A percentile compares a stretch with the other conserved stretches of the same genome.
phyloP scores from a whole-genome alignment of 2,888 invertebrate genomes.

The Dryocosmus kuriphilus region DNA sequence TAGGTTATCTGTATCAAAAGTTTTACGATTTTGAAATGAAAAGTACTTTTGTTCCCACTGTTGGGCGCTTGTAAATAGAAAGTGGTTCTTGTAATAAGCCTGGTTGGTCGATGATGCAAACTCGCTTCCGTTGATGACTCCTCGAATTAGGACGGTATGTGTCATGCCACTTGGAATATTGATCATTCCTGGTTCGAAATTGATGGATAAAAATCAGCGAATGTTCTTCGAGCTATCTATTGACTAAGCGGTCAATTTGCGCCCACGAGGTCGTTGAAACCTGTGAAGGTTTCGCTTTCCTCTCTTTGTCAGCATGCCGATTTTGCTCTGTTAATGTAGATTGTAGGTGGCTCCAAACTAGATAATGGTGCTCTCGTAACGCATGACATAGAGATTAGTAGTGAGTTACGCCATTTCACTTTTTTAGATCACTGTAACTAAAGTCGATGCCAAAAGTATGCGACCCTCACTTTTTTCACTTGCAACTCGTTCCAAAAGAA shows the following conservation, averaged over 20 bases:
- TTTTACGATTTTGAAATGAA: too few relatives aligned
- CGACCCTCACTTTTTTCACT: too few relatives aligned
- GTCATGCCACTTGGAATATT: neutral
- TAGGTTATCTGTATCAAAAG: too few relatives aligned
- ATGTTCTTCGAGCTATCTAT: constrained; percentile 8
- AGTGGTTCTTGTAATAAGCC: constrained; percentile 18
- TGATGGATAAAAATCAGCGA: constrained; percentile 59
- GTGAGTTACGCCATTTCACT: too few relatives aligned
- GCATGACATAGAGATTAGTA: too few relatives aligned
- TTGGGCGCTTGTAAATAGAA: constrained; percentile 17
- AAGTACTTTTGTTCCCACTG: too few relatives aligned
- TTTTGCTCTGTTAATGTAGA: constrained; percentile 49
- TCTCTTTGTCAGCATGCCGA: constrained; percentile 41
- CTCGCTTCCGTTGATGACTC: constrained; percentile 24
- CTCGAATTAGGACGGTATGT: constrained; percentile 13
- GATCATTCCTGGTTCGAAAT: constrained; percentile 56
- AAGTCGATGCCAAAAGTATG: too few relatives aligned
- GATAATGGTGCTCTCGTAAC: constrained; percentile 60
- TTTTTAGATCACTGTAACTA: too few relatives aligned
- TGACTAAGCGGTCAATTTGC: constrained; percentile 61
- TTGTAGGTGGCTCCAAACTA: constrained; percentile 57
- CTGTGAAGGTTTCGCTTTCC: constrained; percentile 47
- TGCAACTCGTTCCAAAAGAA: too few relatives aligned
- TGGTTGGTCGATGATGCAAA: constrained; percentile 22
- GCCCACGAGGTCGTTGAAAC: constrained; percentile 63